Conservation (phyloP, 2,797 vertebrate genomes). For the Rhyacichthys aspro region DNA sequence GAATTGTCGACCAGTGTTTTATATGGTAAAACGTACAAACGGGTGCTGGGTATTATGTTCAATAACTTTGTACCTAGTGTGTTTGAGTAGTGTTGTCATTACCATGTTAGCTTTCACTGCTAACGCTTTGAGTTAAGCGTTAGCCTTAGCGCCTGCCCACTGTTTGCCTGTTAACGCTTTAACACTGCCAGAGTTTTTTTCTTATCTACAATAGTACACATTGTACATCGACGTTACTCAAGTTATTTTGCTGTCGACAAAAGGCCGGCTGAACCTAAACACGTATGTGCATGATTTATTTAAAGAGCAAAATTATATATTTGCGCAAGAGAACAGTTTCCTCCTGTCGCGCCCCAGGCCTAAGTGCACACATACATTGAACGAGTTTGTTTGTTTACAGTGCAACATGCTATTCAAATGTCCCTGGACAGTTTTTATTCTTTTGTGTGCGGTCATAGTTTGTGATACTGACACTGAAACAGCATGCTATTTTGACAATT, state of each 20-base stretch:
- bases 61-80: constrained; percentile 49
- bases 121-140: constrained; percentile 62
- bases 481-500: too few relatives aligned
- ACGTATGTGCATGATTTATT: too few relatives aligned
- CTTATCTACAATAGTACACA: constrained; percentile 1
- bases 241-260: not conserved
- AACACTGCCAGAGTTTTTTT: constrained; percentile 35
- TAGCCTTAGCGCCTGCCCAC: constrained; percentile 59
- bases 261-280: not conserved
- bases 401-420: constrained; percentile 8
- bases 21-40: not conserved
- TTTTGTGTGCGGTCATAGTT: not conserved
- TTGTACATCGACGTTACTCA: not conserved
- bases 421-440: not conserved
- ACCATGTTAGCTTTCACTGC: constrained; percentile 66
- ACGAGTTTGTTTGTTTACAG: constrained; percentile 64
- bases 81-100: constrained; percentile 65
- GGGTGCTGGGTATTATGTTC: constrained; percentile 25
- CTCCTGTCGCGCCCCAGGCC: not conserved
- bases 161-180: constrained; percentile 42
- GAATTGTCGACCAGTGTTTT: not conserved
- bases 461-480: too few relatives aligned
- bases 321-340: not conserved
- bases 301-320: not conserved
- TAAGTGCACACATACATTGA: not conserved